Evolutionary conservation across 1,140 invertebrate species (phyloP).

Genomic region (Ooceraea biroi): DNA sequence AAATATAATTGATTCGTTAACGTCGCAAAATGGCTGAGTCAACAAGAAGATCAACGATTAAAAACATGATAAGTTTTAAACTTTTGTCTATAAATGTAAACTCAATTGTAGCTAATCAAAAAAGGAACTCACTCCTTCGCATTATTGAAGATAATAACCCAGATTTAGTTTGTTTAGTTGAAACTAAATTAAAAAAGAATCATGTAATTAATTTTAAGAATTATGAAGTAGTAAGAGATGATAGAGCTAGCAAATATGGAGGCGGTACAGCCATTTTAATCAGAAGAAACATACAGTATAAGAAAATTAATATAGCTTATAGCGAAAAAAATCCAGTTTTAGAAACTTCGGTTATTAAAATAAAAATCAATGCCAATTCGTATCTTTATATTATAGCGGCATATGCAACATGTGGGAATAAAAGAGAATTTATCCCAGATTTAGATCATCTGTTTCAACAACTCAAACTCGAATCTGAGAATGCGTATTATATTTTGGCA

Average conservation of each 20-base stretch:
- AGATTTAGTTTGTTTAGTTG: conserved; percentile 46
- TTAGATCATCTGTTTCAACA: background rate
- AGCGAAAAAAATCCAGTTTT: conserved; percentile 9
- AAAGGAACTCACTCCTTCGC: no score
- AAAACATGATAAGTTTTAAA: no score
- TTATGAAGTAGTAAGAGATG: conserved; percentile 63
- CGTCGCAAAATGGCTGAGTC: no score
- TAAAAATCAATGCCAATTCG: conserved; percentile 21
- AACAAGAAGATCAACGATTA: no score
- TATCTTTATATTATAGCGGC: conserved; percentile 50
- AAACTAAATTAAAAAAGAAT: conserved; percentile 64
- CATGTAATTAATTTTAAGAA: conserved; percentile 57
- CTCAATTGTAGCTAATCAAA: no score
- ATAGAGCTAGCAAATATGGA: conserved; percentile 49
- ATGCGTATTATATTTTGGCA: conserved; percentile 42
- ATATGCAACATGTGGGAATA: conserved; percentile 5
- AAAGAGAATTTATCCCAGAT: conserved; percentile 35
- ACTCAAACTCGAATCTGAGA: conserved; percentile 21
- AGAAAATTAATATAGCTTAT: background rate
- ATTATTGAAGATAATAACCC: conserved; percentile 54
- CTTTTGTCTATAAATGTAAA: no score
- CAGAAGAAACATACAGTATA: conserved; percentile 53
- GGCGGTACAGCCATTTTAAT: conserved; percentile 69
- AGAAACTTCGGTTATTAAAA: conserved; percentile 52
- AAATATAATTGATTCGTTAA: background rate